These are phyloP conservation scores for Caenorhabditis sp. DNA, from an alignment of 2,888 invertebrate genomes.

Conservation along the genomic window DNA sequence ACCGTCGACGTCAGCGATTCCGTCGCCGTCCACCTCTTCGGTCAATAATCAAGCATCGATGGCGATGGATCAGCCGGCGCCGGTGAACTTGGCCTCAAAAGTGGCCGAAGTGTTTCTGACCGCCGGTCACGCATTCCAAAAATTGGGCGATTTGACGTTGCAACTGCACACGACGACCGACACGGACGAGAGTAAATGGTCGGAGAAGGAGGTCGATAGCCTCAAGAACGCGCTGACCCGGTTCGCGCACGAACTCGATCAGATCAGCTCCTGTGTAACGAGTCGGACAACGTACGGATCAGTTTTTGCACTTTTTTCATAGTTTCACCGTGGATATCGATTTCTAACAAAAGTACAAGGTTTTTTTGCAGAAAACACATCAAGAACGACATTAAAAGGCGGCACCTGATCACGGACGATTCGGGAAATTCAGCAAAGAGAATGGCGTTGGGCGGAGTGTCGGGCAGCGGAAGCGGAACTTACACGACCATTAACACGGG, in stretches of 20 bases:
- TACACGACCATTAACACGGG: conserved; percentile 21
- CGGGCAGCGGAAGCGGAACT: neutral
- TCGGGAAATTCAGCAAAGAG: conserved; percentile 2
- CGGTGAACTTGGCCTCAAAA: conserved; percentile 63
- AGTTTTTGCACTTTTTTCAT: conserved; percentile 6
- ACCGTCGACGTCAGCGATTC: too few relatives aligned
- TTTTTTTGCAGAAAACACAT: conserved; percentile 64
- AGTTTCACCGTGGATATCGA: neutral
- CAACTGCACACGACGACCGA: conserved; percentile 67
- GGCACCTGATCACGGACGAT: conserved; percentile 54
- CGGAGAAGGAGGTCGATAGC: conserved; percentile 72
- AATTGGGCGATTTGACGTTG: conserved; percentile 74
- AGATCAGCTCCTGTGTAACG: conserved; percentile 70
- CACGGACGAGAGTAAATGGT: conserved; percentile 70
- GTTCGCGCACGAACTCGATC: conserved; percentile 76
- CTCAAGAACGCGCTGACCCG: conserved; percentile 69
- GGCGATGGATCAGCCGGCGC: conserved; percentile 60
- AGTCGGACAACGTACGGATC: conserved; percentile 65
- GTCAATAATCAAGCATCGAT: too few relatives aligned
- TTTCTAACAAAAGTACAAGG: neutral
- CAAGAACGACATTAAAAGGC: conserved; percentile 69
- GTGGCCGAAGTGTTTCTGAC: conserved; percentile 76
- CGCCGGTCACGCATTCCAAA: conserved; percentile 76
- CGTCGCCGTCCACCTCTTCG: neutral
- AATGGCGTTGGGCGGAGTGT: conserved; percentile 34